A percentile compares a stretch with the other conserved stretches of the same genome.
Evolutionary conservation across 2,113 vertebrate species (phyloP).

Genomic region (Puffinus mauretanicus): DNA sequence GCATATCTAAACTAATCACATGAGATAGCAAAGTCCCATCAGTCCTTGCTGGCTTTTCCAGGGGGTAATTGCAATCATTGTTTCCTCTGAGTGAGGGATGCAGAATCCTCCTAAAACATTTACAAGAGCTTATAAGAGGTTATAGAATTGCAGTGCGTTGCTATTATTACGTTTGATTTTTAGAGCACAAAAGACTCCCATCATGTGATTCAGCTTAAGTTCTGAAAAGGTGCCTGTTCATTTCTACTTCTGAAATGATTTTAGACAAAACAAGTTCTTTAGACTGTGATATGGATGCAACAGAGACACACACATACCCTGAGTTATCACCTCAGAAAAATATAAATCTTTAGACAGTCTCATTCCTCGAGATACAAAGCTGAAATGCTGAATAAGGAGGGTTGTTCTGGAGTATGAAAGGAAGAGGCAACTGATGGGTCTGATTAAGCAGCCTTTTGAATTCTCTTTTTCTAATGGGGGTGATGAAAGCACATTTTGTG

Average conservation of each 20-base stretch:
- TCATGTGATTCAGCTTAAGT: background rate
- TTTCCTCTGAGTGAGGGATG: background rate
- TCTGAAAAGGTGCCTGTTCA: background rate
- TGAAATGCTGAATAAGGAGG: background rate
- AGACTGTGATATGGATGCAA: background rate
- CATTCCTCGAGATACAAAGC: background rate
- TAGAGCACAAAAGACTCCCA: background rate
- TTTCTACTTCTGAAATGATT: background rate
- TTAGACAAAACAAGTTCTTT: constrained; percentile 15
- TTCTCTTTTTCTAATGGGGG: constrained; percentile 52
- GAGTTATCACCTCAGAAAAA: constrained; percentile 34
- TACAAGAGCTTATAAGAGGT: background rate
- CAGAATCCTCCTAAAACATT: background rate
- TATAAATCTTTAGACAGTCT: background rate
- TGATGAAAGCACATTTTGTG: constrained; percentile 61
- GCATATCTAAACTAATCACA: background rate
- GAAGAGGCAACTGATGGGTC: constrained; percentile 28
- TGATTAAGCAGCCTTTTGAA: constrained; percentile 64
- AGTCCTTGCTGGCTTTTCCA: background rate
- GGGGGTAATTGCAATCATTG: background rate
- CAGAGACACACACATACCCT: background rate
- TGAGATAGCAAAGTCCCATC: background rate
- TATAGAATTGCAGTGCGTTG: background rate
- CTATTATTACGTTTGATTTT: background rate
- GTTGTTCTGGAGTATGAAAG: constrained; percentile 28